Evolutionary conservation across 2,888 invertebrate genomes (phyloP).

Genomic region (Automeris io): DNA sequence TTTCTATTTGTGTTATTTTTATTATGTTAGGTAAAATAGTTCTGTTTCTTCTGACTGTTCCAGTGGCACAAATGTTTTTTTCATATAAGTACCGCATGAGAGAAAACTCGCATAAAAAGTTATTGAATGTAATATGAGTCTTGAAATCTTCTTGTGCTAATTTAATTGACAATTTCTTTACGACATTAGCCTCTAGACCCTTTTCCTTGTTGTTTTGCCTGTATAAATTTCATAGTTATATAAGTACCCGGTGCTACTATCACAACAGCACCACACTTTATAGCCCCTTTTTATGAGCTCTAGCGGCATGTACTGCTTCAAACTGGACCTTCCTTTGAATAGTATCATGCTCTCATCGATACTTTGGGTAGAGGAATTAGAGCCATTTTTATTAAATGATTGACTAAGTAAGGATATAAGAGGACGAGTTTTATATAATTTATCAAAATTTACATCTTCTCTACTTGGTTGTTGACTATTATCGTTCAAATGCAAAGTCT

Average conservation of each 20-base stretch:
- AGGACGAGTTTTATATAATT: constrained; percentile 16
- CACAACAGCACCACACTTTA: constrained; percentile 13
- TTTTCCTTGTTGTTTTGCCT: constrained; percentile 19
- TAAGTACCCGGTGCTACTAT: constrained; percentile 12
- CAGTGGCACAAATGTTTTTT: constrained; percentile 16
- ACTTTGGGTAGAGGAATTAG: constrained; percentile 9
- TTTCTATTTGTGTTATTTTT: constrained; percentile 15
- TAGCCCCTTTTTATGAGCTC: constrained; percentile 15
- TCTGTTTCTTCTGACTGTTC: constrained; percentile 19
- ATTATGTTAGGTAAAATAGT: constrained; percentile 18
- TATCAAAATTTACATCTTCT: constrained; percentile 15
- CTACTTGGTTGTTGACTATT: constrained; percentile 17
- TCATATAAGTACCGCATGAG: constrained; percentile 17
- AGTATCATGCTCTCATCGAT: constrained; percentile 16
- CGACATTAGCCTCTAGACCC: constrained; percentile 20
- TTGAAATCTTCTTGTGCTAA: constrained; percentile 9
- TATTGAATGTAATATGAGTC: constrained; percentile 16
- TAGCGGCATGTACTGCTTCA: constrained; percentile 16
- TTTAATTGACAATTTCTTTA: constrained; percentile 16
- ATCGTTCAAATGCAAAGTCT: constrained; percentile 21
- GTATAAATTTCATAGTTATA: constrained; percentile 14
- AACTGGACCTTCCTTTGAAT: constrained; percentile 13
- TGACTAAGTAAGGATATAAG: constrained; percentile 3
- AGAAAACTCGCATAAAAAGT: constrained; percentile 17
- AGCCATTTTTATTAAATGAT: constrained; percentile 4